Base-by-base conservation (phyloP, 2,797 vertebrate species). In the Clarias platycephalus region DNA sequence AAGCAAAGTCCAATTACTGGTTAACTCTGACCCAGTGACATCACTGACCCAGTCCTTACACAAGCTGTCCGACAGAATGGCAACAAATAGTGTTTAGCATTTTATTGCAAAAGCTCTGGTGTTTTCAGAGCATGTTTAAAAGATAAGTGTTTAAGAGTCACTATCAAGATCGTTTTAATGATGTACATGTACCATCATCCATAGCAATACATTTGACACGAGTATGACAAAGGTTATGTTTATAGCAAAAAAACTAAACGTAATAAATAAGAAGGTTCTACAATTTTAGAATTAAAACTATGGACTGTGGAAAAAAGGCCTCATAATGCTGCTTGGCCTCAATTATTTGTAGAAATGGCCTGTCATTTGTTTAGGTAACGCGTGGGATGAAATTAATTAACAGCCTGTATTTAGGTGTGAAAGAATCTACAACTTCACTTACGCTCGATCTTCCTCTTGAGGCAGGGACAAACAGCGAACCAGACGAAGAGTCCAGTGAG, bases 381-480 rank as follows among this genome's bases (percentile, higher is more conserved):
- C 9, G 24, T 62, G 6, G 58, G 34, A 13, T 44, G 76, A 26
- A 44, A 63, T 16, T 16, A 78, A 40, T 26, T 2, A 62, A 26
- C 31, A 60, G 31, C 55, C 24, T n/a, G 22, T 37, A 60, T n/a
- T 62, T n/a, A 2, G 28, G 49, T 28, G 7, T 13, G 3, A 60
- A 15, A 10, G 20, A 34, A 78, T 8, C 57, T 1, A 37, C 20
- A 57, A 74, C 22, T 15, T 31, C 85, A 97, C 98, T 98, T 94
- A 99, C 98, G 93, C 93, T 97, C 96, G 0, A 99, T 99, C 94
- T 98, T 99, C 92, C 92, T 99, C 96, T 96, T 98, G 93, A 99
- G 97, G 84, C 90, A 95, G 1, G 98, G 98, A 91, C 98, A 99
- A 64, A 99, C 95, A 90, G 96, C 88, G 89, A 98, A 97, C 98